phyloP scores from a whole-genome alignment of 2,888 invertebrate genomes.

The Platerodrilus igneus region DNA sequence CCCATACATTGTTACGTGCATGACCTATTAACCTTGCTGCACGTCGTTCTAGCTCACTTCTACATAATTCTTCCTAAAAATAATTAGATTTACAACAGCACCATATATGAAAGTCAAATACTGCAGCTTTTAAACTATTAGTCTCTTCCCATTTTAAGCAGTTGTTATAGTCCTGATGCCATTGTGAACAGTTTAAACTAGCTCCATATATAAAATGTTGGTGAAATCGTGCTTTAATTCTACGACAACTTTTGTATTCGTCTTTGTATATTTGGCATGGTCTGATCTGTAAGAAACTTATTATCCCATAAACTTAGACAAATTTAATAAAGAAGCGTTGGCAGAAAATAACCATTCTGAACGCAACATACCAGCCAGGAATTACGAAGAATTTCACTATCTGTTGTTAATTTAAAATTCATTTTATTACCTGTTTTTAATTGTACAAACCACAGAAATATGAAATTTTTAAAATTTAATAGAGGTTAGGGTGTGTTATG shows the following conservation, averaged over 20 bases:
- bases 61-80: slow-evolving; percentile 59
- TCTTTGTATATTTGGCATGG: slow-evolving; percentile 75
- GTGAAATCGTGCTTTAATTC: slow-evolving; percentile 71
- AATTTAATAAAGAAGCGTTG: too few species aligned
- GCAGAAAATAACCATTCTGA: too few species aligned
- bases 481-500: too few species aligned
- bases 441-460: too few species aligned
- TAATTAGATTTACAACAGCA: slow-evolving; percentile 6
- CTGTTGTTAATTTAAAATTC: too few species aligned
- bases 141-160: slow-evolving; percentile 64
- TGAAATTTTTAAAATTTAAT: too few species aligned
- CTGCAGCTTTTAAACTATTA: slow-evolving; percentile 62
- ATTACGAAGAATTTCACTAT: too few species aligned
- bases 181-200: slow-evolving; percentile 67
- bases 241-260: slow-evolving; percentile 76
- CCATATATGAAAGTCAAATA: too few species aligned
- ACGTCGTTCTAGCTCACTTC: slow-evolving; percentile 66
- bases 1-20: slow-evolving; percentile 74
- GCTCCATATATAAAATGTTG: slow-evolving; percentile 82
- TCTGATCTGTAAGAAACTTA: slow-evolving; percentile 63
- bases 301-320: too few species aligned
- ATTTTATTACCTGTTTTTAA: too few species aligned
- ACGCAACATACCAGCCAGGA: too few species aligned
- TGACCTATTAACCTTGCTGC: slow-evolving; percentile 61
- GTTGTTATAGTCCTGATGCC: slow-evolving; percentile 73